Evolutionary conservation across 2,113 vertebrate genomes (phyloP).

Genomic region (Natator depressus): DNA sequence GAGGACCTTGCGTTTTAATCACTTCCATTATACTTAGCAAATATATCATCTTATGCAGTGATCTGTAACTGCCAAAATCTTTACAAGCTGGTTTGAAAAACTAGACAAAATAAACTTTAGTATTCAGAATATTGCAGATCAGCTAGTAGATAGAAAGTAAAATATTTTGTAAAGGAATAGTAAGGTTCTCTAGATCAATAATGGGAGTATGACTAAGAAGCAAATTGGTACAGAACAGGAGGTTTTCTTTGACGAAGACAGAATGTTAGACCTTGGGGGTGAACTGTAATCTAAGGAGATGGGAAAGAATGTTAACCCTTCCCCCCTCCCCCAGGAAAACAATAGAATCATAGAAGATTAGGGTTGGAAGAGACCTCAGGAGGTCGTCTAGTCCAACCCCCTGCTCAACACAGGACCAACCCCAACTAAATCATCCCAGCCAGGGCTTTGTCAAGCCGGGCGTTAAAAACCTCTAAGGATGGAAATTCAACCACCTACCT

Average conservation of each 20-base stretch:
- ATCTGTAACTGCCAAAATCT: constrained; percentile 58
- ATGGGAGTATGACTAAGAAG: neutral
- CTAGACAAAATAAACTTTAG: constrained; percentile 22
- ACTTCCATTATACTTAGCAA: constrained; percentile 45
- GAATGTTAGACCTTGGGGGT: neutral
- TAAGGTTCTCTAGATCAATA: constrained; percentile 7
- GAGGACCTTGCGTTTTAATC: constrained; percentile 57
- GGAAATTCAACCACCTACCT: too few relatives aligned
- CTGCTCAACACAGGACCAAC: too few relatives aligned
- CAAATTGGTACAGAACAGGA: neutral
- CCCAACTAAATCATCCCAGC: too few relatives aligned
- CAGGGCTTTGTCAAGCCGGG: too few relatives aligned
- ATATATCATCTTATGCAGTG: constrained; percentile 55
- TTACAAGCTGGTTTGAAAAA: constrained; percentile 60
- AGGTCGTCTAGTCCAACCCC: too few relatives aligned
- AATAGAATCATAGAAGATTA: neutral
- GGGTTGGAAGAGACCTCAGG: too few relatives aligned
- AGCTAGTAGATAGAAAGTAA: constrained; percentile 23
- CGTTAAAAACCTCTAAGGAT: too few relatives aligned
- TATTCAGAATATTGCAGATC: constrained; percentile 25
- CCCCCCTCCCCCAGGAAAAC: neutral
- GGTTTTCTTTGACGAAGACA: neutral
- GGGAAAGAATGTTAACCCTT: neutral
- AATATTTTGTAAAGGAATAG: constrained; percentile 33
- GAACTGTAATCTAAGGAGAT: neutral